A percentile compares a stretch with the other conserved stretches of the same genome.
phyloP scores from a whole-genome alignment of 2,888 invertebrate species.

The Chrysolina haemoptera region DNA sequence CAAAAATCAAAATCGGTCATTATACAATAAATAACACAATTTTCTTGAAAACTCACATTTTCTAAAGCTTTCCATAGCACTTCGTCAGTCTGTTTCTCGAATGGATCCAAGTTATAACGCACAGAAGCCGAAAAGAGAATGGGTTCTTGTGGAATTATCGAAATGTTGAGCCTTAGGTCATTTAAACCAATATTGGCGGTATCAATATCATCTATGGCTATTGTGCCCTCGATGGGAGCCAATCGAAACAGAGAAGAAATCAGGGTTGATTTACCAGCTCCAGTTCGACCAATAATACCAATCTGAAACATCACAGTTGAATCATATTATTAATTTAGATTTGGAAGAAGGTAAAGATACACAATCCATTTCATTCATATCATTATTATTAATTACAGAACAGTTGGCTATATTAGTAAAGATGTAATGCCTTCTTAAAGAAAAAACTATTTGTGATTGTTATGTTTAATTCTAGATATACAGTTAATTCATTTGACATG shows the following conservation, averaged over 20 bases:
- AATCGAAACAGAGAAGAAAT: conserved; percentile 88
- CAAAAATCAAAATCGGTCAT: conserved; percentile 3
- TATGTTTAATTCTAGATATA: too few species aligned
- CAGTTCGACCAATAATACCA: conserved; percentile 90
- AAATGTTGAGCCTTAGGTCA: conserved; percentile 84
- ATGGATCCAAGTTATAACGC: conserved; percentile 89
- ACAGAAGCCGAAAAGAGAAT: conserved; percentile 88
- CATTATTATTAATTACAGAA: too few species aligned
- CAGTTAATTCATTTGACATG: too few species aligned
- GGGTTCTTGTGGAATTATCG: conserved; percentile 89
- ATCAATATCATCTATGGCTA: conserved; percentile 83
- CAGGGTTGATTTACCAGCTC: conserved; percentile 88
- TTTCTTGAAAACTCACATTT: conserved; percentile 67
- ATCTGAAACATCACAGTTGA: too few species aligned
- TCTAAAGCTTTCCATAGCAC: conserved; percentile 85
- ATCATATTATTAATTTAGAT: not conserved
- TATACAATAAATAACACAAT: too few species aligned
- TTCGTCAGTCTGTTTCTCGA: conserved; percentile 80
- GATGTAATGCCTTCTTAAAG: too few species aligned
- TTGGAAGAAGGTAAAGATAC: too few species aligned
- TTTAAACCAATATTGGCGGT: conserved; percentile 80
- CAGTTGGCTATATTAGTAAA: too few species aligned
- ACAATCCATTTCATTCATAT: too few species aligned
- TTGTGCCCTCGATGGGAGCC: conserved; percentile 83
- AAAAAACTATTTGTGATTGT: too few species aligned